Evolutionary conservation across 2,113 vertebrate species (phyloP).

Genomic region (Bettongia penicillata): DNA sequence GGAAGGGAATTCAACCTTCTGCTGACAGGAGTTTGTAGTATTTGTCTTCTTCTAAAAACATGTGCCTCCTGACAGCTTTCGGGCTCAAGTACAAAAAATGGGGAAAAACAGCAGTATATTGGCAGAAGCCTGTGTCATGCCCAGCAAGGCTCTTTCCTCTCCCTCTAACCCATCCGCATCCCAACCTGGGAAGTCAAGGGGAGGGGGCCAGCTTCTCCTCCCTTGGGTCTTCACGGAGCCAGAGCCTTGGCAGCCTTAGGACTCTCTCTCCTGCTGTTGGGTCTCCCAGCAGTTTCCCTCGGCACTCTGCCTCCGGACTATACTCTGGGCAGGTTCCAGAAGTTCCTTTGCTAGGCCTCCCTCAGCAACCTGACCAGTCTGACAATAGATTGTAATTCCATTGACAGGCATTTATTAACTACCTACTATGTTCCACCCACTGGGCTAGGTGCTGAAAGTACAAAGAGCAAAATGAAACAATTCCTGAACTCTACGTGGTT

Average conservation of each 20-base stretch:
- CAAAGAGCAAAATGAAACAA: background rate
- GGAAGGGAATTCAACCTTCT: background rate
- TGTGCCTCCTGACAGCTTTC: background rate
- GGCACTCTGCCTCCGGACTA: background rate
- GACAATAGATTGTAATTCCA: background rate
- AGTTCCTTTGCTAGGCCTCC: background rate
- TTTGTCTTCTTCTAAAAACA: background rate
- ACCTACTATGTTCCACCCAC: background rate
- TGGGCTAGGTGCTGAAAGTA: background rate
- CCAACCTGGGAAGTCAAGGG: background rate
- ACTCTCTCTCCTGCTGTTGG: background rate
- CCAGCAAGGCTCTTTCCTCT: background rate
- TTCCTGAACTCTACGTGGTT: background rate
- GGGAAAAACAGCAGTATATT: background rate
- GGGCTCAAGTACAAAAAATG: background rate
- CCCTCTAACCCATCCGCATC: background rate
- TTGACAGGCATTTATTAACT: background rate
- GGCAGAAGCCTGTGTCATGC: background rate
- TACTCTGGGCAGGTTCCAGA: background rate
- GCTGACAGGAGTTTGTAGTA: background rate
- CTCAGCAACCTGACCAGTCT: background rate
- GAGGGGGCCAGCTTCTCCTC: background rate
- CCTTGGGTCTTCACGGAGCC: background rate
- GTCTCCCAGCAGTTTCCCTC: background rate
- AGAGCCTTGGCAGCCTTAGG: background rate